A percentile compares a stretch with the other conserved stretches of the same genome.
phyloP scores from a whole-genome alignment of 2,113 vertebrate genomes.

The Bothrops jararaca region DNA sequence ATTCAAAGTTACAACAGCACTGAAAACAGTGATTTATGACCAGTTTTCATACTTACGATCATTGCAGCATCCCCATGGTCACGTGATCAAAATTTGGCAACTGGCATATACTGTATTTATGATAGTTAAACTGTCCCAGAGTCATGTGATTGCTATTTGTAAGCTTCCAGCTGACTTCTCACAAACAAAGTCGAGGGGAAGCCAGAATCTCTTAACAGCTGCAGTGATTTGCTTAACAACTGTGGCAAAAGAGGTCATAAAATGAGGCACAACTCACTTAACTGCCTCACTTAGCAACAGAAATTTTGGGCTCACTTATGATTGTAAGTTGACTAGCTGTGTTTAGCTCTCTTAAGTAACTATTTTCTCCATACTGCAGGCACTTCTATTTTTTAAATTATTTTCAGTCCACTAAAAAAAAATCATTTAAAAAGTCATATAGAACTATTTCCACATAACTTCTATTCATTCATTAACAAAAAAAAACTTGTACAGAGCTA shows the following conservation, averaged over 20 bases:
- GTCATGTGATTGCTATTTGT: neutral
- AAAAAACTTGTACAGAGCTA: neutral
- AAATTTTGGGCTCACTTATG: neutral
- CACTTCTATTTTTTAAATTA: slow-evolving; percentile 27
- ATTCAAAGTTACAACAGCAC: neutral
- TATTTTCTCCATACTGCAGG: neutral
- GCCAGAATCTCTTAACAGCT: neutral
- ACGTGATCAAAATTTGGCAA: neutral
- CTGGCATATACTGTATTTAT: neutral
- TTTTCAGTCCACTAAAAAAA: slow-evolving; percentile 30
- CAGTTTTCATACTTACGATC: neutral
- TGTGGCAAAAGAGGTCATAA: neutral
- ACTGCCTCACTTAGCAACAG: neutral
- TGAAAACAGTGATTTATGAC: neutral
- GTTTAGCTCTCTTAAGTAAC: neutral
- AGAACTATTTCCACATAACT: neutral
- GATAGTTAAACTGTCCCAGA: neutral
- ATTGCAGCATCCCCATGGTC: neutral
- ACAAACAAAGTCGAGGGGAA: neutral
- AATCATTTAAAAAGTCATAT: slow-evolving; percentile 12
- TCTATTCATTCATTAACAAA: neutral
- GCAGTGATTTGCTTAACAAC: neutral
- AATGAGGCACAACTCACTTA: neutral
- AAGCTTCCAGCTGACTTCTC: neutral
- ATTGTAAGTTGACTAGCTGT: neutral